A percentile compares a stretch with the other conserved stretches of the same genome.
Conservation (phyloP, 2,888 invertebrate species). For the Fragum sueziense region DNA sequence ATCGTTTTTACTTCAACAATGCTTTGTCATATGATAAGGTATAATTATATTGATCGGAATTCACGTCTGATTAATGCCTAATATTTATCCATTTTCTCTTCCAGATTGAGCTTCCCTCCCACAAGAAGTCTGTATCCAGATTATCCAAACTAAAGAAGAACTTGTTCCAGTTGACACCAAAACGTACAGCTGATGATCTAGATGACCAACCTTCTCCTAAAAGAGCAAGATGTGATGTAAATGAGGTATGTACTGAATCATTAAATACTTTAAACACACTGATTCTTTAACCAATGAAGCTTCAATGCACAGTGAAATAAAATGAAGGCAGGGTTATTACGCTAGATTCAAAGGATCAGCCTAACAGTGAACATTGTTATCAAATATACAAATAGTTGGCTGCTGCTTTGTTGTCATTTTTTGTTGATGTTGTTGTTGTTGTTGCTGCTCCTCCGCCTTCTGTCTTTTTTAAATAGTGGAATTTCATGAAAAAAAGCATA, state of each 20-base stretch:
- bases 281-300: background rate
- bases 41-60: no score
- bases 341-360: background rate
- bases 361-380: background rate
- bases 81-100: constrained; percentile 11
- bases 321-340: background rate
- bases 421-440: background rate
- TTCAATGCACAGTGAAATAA: background rate
- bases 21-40: no score
- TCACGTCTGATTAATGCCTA: no score
- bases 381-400: background rate
- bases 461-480: background rate
- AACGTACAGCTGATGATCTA: constrained; percentile 38
- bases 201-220: background rate
- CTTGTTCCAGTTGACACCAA: constrained; percentile 29
- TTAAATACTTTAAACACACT: background rate
- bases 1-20: no score
- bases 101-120: constrained; percentile 6
- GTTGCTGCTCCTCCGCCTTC: background rate
- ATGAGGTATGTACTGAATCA: no score
- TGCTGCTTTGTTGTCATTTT: background rate
- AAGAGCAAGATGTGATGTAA: background rate
- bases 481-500: no score
- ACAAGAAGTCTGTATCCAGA: background rate
- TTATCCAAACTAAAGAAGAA: constrained; percentile 25